Percentiles rank a stretch among this genome's conserved stretches.
Evolutionary conservation across 2,888 invertebrate genomes (phyloP).

Genomic region (Cartodere bifasciata): DNA sequence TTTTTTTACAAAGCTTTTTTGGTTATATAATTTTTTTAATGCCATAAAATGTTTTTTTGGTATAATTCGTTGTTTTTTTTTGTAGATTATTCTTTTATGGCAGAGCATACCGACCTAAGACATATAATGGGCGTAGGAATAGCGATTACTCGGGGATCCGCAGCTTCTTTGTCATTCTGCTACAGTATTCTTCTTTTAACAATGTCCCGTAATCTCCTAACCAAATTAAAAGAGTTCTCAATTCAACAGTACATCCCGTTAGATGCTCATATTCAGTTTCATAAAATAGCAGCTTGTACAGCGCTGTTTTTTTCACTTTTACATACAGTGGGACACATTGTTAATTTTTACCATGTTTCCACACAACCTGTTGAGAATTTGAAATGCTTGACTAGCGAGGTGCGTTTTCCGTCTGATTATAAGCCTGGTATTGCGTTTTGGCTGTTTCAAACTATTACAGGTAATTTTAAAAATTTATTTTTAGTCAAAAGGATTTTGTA

Average conservation of each 20-base stretch:
- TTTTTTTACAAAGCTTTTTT: background rate
- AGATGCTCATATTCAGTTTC: conserved; percentile 93
- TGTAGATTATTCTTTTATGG: conserved; percentile 87
- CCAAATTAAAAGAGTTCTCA: conserved; percentile 86
- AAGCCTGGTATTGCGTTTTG: conserved; percentile 90
- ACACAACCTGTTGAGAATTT: conserved; percentile 90
- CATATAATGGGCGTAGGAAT: conserved; percentile 97
- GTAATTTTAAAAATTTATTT: conserved; percentile 42
- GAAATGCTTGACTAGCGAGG: conserved; percentile 83
- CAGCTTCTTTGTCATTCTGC: conserved; percentile 88
- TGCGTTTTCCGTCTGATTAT: conserved; percentile 88
- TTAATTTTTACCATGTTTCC: conserved; percentile 95
- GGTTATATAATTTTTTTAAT: conserved; percentile 6
- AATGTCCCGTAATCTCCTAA: conserved; percentile 85
- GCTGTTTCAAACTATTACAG: conserved; percentile 91
- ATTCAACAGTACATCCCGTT: conserved; percentile 88
- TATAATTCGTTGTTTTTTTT: conserved; percentile 10
- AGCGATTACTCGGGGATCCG: conserved; percentile 87
- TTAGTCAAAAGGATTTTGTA: no score
- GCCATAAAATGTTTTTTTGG: background rate
- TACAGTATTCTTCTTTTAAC: conserved; percentile 83
- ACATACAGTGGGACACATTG: conserved; percentile 88
- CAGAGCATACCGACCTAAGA: conserved; percentile 86
- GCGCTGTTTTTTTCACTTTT: conserved; percentile 85
- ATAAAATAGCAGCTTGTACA: conserved; percentile 92